Evolutionary conservation across 1,140 invertebrate genomes (phyloP), one percentile per base, ranked within the genome.

Genomic region (Anoplophora glabripennis): DNA sequence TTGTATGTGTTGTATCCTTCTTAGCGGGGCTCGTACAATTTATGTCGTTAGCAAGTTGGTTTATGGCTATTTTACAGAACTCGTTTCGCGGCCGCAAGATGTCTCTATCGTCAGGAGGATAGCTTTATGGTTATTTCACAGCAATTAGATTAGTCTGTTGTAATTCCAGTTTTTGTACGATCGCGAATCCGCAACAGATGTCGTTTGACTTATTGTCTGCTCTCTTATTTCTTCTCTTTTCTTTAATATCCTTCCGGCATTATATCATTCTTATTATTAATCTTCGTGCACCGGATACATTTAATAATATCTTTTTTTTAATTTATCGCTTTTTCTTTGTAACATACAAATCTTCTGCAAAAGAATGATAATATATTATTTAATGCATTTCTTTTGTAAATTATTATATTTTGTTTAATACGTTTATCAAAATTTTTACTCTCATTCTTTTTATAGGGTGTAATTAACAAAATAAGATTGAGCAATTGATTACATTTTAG

Each of bases 111-210:
- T 70, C 71, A 57, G 56, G 63, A 65, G 67, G 69, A 68, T 68
- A 68, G 60, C 68, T 72, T 72, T 72, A 72, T 72, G 71, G 69
- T 68, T 68, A 69, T 69, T 67, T 64, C 64, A 53, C 54, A 63
- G 71, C 71, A 73, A 73, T 73, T 73, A 73, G 68, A 73, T 73
- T 72, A 69, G 66, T 68, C 69, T 66, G 69, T 69, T 68, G 67
- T 71, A 71, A 66, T 69, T 71, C 68, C 56, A 65, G 69, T 71
- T 71, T 69, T 72, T 70, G 68, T 53, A 57, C 48, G 64, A 64
- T 61, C 61, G 61, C 46, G 52, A 60, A 60, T 64, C 54, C 51
- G 65, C 62, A 68, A 68, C 68, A 70, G 67, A 70, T 70, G 69
- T 61, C 57, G 66, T 63, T 70, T 70, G 69, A 70, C 62, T 70